Evolutionary conservation across 2,888 invertebrate species (phyloP).

Genomic region (Ryuthela nishihirai): DNA sequence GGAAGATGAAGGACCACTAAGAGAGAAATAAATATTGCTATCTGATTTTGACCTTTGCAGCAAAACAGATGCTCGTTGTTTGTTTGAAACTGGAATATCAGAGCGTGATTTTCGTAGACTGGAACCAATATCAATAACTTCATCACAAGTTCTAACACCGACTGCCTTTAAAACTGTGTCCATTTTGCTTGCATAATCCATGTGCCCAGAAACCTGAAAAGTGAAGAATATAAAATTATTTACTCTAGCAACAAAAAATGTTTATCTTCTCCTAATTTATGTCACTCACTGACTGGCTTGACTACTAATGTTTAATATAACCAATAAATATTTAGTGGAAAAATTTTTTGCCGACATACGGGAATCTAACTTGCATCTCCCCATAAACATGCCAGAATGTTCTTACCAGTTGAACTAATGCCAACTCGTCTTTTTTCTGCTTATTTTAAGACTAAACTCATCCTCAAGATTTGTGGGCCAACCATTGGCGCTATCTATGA

Average conservation of each 20-base stretch:
- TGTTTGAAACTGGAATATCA: slow-evolving; percentile 42
- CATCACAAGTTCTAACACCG: slow-evolving; percentile 48
- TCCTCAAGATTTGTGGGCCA: too few relatives aligned
- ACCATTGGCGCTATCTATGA: too few relatives aligned
- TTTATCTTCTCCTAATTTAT: not conserved
- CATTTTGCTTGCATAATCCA: slow-evolving; percentile 59
- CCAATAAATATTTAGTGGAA: too few relatives aligned
- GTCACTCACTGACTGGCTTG: not conserved
- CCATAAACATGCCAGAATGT: not conserved
- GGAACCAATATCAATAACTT: slow-evolving; percentile 23
- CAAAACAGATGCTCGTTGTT: not conserved
- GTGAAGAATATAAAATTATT: slow-evolving; percentile 9
- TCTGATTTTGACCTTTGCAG: slow-evolving; percentile 26
- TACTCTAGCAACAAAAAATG: too few relatives aligned
- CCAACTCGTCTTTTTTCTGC: too few relatives aligned
- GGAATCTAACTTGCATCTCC: too few relatives aligned
- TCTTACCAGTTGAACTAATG: too few relatives aligned
- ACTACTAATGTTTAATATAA: not conserved
- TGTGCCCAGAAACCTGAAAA: slow-evolving; percentile 55
- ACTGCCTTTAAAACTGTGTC: slow-evolving; percentile 55
- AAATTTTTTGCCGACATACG: too few relatives aligned
- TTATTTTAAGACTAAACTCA: too few relatives aligned
- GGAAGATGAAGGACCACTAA: not conserved
- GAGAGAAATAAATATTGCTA: slow-evolving; percentile 8
- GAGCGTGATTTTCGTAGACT: slow-evolving; percentile 47